Conservation (phyloP, 2,888 invertebrate species). For the Pilophorus perplexus region DNA sequence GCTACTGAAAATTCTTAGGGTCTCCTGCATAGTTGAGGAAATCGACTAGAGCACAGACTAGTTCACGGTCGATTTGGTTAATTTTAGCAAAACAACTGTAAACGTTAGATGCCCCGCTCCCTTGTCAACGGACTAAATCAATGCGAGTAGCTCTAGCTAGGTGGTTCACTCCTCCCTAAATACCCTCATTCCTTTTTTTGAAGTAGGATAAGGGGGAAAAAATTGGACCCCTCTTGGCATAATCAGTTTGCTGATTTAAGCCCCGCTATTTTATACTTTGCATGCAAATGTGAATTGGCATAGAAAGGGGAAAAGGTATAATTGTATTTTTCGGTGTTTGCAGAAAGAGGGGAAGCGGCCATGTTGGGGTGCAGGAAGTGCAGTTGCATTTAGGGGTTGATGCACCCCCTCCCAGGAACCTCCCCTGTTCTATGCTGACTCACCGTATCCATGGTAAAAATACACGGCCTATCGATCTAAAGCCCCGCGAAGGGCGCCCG, state of each 20-base stretch:
- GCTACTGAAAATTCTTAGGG: too few species aligned
- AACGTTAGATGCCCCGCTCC: too few species aligned
- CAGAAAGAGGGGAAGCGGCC: conserved; percentile 22
- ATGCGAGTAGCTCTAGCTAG: too few species aligned
- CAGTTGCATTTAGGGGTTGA: conserved; percentile 40
- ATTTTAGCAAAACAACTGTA: too few species aligned
- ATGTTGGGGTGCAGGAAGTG: conserved; percentile 34
- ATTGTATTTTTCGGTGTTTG: conserved; percentile 36
- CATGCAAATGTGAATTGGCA: conserved; percentile 23
- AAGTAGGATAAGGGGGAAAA: background rate
- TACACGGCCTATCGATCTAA: conserved; percentile 37
- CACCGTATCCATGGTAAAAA: conserved; percentile 38
- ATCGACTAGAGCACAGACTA: too few species aligned
- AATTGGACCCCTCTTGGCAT: background rate
- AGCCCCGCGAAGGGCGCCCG: background rate
- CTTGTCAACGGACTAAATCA: too few species aligned
- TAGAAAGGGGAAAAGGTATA: conserved; percentile 17
- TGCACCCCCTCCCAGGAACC: conserved; percentile 17
- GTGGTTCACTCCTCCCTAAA: too few species aligned
- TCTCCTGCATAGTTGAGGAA: too few species aligned
- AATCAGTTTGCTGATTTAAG: conserved; percentile 19
- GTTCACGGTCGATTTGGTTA: too few species aligned
- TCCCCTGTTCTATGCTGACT: background rate
- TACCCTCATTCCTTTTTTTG: too few species aligned
- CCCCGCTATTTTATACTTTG: conserved; percentile 25